Conservation (phyloP, 2,888 invertebrate species). For the Apeira syringaria region DNA sequence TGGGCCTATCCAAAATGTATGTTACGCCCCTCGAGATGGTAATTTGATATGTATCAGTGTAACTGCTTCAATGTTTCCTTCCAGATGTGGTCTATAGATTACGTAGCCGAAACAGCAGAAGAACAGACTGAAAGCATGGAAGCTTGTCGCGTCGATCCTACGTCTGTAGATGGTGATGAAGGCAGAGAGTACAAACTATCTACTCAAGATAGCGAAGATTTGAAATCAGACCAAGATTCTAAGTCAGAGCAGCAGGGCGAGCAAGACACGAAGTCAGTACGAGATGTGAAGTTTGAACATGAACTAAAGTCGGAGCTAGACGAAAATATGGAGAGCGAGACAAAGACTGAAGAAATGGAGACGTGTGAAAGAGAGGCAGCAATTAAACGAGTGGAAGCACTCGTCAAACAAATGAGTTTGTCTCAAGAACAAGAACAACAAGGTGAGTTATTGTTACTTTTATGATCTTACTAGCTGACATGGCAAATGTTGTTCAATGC, state of each 20-base stretch:
- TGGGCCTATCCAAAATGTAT: no score
- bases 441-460: no score
- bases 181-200: conserved; percentile 41
- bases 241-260: not conserved
- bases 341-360: conserved; percentile 54
- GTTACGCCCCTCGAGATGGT: no score
- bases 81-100: conserved; percentile 98
- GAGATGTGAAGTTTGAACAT: conserved; percentile 28
- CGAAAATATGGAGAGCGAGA: conserved; percentile 41
- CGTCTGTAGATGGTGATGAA: conserved; percentile 55
- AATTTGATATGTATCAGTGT: no score
- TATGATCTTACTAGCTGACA: no score
- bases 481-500: no score
- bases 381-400: conserved; percentile 84
- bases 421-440: conserved; percentile 86
- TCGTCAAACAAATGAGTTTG: conserved; percentile 92
- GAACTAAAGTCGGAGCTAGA: conserved; percentile 31
- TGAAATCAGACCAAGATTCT: conserved; percentile 35
- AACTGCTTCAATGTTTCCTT: conserved; percentile 18
- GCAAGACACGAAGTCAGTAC: conserved; percentile 2
- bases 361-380: conserved; percentile 68
- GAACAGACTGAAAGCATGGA: conserved; percentile 76
- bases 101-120: conserved; percentile 84
- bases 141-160: conserved; percentile 52
- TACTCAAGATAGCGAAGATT: conserved; percentile 56